phyloP scores from a whole-genome alignment of 1,140 invertebrate genomes.

The Aphis craccivora region DNA sequence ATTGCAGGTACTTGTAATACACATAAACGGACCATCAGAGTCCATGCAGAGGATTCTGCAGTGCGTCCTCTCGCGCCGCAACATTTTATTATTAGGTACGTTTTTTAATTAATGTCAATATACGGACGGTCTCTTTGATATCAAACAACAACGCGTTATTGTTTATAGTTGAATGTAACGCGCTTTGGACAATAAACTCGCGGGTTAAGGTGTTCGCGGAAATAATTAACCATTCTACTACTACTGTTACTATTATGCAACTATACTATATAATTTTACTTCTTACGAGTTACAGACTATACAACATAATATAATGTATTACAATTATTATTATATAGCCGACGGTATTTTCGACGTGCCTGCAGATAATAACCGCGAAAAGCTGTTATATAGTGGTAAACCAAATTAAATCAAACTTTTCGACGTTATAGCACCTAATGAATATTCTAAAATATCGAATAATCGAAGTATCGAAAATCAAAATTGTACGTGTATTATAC shows the following conservation, averaged over 20 bases:
- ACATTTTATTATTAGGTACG: neutral
- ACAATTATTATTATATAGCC: neutral
- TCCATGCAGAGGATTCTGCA: neutral
- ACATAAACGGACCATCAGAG: neutral
- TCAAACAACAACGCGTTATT: neutral
- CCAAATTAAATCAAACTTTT: neutral
- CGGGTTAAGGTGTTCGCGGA: neutral
- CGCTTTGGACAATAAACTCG: neutral
- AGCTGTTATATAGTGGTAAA: neutral
- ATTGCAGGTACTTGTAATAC: neutral
- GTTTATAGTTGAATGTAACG: neutral
- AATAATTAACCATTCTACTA: neutral
- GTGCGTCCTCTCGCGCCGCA: neutral
- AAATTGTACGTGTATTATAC: too few species aligned
- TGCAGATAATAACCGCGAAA: neutral
- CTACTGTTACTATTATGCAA: neutral
- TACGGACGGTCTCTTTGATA: neutral
- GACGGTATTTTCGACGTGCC: neutral
- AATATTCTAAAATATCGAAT: too few species aligned
- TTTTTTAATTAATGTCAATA: neutral
- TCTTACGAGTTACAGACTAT: neutral
- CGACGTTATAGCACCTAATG: neutral
- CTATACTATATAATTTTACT: neutral
- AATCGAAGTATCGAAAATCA: too few species aligned
- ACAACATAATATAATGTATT: neutral